These are phyloP conservation scores for Sebastes oblongus DNA, from an alignment of 2,797 vertebrate species.

Conservation along the genomic window DNA sequence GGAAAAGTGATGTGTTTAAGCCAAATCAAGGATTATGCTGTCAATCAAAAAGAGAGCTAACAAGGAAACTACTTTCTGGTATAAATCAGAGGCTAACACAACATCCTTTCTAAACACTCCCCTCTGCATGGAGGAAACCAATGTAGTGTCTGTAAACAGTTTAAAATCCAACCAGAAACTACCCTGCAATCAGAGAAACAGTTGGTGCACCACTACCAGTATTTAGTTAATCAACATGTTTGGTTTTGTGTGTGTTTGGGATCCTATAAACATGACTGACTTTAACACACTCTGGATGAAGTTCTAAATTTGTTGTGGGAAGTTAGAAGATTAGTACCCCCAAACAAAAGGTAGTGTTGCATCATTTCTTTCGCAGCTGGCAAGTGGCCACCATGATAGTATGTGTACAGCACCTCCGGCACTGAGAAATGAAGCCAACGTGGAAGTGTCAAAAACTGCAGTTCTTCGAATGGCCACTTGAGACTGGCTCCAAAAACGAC, in stretches of 20 bases:
- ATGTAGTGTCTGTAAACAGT: slow-evolving; percentile 26
- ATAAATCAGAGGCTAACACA: not conserved
- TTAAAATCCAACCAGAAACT: slow-evolving; percentile 29
- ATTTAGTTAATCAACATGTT: not conserved
- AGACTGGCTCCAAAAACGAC: not conserved
- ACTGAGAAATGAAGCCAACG: no score
- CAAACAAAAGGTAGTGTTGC: slow-evolving; percentile 3
- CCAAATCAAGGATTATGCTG: not conserved
- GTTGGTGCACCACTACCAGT: slow-evolving; percentile 9
- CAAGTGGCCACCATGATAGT: no score
- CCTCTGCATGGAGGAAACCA: slow-evolving; percentile 1
- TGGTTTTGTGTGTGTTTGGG: slow-evolving; percentile 16
- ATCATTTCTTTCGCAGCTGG: not conserved
- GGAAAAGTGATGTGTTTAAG: not conserved
- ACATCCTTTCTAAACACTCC: slow-evolving; percentile 3
- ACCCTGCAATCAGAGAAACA: not conserved
- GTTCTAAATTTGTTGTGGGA: not conserved
- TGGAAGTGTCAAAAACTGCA: no score
- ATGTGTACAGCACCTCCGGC: no score
- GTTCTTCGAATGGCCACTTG: not conserved
- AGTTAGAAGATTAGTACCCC: not conserved
- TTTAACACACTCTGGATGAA: not conserved
- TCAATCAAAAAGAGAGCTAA: not conserved
- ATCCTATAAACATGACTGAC: slow-evolving; percentile 11
- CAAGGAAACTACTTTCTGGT: not conserved